These are phyloP conservation scores for Planococcus citri DNA, from an alignment of 1,140 invertebrate genomes.

Conservation along the genomic window DNA sequence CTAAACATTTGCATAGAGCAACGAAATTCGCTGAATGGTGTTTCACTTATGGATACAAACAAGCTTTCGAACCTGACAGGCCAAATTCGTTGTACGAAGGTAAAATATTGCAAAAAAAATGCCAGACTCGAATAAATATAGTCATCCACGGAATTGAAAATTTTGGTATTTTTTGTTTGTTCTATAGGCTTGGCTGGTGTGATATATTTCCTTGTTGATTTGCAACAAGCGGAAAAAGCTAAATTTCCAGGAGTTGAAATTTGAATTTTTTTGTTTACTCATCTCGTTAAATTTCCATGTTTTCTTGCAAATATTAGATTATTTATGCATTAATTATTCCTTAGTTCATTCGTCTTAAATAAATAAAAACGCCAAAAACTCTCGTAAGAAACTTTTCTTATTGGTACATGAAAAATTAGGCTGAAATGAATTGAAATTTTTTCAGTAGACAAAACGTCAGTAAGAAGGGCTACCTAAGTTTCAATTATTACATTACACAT, in stretches of 20 bases:
- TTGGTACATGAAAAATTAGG: background rate
- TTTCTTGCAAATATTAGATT: too few species aligned
- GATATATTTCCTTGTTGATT: slow-evolving; percentile 54
- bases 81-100: slow-evolving; percentile 82
- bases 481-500: too few species aligned
- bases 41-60: slow-evolving; percentile 52
- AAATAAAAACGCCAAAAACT: too few species aligned
- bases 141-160: background rate
- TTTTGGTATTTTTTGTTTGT: slow-evolving; percentile 17
- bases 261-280: background rate
- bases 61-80: slow-evolving; percentile 54
- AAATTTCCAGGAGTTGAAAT: slow-evolving; percentile 45
- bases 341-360: too few species aligned
- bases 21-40: slow-evolving; percentile 76
- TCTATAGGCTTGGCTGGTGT: slow-evolving; percentile 43
- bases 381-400: background rate
- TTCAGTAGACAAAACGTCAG: background rate
- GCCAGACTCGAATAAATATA: background rate
- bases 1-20: slow-evolving; percentile 60
- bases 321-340: background rate
- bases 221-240: slow-evolving; percentile 43
- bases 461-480: background rate
- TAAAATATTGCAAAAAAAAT: slow-evolving; percentile 28
- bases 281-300: too few species aligned
- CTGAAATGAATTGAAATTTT: background rate